Conservation (phyloP, 2,113 vertebrate genomes). For the Nicator chloris region DNA sequence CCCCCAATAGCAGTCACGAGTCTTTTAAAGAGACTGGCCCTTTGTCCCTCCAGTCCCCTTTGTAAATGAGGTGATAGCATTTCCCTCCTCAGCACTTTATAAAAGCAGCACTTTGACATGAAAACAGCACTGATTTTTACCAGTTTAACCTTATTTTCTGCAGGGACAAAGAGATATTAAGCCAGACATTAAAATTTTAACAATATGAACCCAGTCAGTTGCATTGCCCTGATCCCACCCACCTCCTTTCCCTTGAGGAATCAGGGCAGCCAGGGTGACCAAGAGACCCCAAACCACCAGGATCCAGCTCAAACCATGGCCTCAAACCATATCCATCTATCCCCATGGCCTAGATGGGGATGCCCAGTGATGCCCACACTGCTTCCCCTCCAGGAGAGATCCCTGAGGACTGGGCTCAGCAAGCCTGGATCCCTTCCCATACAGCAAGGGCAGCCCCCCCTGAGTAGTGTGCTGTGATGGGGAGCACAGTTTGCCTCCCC, state of each 20-base stretch:
- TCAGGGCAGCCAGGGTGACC: neutral
- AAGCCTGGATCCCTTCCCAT: neutral
- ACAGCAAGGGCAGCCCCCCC: neutral
- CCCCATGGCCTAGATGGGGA: neutral
- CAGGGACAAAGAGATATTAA: neutral
- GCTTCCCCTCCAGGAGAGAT: neutral
- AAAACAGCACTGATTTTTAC: neutral
- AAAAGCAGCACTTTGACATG: neutral
- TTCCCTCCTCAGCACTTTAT: neutral
- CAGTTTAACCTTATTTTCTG: neutral
- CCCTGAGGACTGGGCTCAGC: fast-evolving
- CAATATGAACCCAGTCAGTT: neutral
- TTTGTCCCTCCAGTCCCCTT: neutral
- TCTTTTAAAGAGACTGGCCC: neutral
- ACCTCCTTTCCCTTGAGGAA: neutral
- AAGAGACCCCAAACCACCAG: neutral
- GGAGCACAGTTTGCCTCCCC: fast-evolving
- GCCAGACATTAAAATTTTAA: neutral
- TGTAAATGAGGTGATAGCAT: neutral
- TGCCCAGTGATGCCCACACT: neutral
- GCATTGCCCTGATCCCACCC: neutral
- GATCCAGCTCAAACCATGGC: neutral
- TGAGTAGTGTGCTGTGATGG: neutral
- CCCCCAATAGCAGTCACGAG: neutral
- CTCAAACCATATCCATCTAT: no score